These are phyloP conservation scores for Petaurus breviceps DNA, from an alignment of 2,113 vertebrate genomes.

Conservation along the genomic window DNA sequence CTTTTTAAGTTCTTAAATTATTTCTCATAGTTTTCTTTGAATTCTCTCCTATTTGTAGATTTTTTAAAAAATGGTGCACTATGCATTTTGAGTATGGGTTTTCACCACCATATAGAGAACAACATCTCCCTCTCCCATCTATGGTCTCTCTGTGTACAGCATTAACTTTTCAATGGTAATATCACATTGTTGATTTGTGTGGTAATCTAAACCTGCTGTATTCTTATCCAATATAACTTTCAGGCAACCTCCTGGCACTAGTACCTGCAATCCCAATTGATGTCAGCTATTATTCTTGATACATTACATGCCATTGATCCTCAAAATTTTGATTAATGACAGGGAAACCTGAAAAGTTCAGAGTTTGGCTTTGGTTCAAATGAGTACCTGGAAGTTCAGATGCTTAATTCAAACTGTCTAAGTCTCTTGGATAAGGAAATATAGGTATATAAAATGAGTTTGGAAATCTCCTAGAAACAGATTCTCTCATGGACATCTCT, in stretches of 20 bases:
- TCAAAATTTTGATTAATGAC: slow-evolving; percentile 75
- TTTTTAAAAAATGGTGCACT: background rate
- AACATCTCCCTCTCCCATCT: background rate
- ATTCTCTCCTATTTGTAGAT: background rate
- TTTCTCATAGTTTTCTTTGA: background rate
- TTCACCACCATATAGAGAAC: background rate
- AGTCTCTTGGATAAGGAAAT: slow-evolving; percentile 63
- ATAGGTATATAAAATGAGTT: slow-evolving; percentile 59
- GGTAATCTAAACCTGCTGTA: background rate
- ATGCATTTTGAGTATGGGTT: background rate
- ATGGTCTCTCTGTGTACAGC: fast-evolving
- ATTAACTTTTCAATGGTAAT: background rate
- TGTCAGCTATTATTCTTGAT: slow-evolving; percentile 56
- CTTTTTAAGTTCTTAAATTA: background rate
- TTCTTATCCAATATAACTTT: fast-evolving
- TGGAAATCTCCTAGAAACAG: slow-evolving; percentile 61
- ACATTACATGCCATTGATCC: slow-evolving; percentile 72
- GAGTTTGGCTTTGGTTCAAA: slow-evolving; percentile 75
- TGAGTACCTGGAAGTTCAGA: slow-evolving; percentile 76
- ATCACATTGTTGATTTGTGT: fast-evolving
- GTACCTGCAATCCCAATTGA: background rate
- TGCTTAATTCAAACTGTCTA: slow-evolving; percentile 76
- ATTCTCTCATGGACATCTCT: slow-evolving; percentile 59
- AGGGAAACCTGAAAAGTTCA: slow-evolving; percentile 75
- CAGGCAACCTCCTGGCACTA: background rate